Base-by-base conservation (phyloP, 1,140 invertebrate species). In the Cephus cinctus region DNA sequence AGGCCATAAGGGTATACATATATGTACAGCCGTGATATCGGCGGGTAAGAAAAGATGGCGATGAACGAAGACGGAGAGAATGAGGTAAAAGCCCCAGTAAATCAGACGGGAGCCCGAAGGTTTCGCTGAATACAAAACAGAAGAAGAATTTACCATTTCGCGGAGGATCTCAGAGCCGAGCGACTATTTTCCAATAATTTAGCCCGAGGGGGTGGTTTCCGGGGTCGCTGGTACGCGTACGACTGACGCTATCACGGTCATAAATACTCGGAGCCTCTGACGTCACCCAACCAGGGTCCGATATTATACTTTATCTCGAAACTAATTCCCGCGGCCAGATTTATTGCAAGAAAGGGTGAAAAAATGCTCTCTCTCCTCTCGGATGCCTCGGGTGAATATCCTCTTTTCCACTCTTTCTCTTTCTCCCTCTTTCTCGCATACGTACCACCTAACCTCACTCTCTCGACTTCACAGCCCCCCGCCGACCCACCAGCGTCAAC, bases 231-330 rank as follows among this genome's bases (percentile, higher is more conserved):
- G 48, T 44, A 57, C 59, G 64, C 60, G 44, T 61, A 62, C 58
- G 65, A 69, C 65, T 69, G 66, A 69, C 66, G 57, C 66, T 69
- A 69, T 69, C 66, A 57, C 52, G 54, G 50, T 56, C 64, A 69
- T 69, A 69, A 69, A 69, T 69, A 69, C 57, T 59, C 52, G 56
- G 61, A 67, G 66, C 61, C 66, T 69, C 66, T 67, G 66, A 69
- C 66, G 66, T 69, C 66, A 67, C 58, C 63, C 51, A 50, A 53
- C 59, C 61, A 63, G 61, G 63, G 66, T 58, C 65, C 65, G 66
- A 69, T 69, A 67, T 69, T 69, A 69, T 69, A 67, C 66, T 69
- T 69, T 69, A 69, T 69, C 66, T 69, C 64, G 57, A 67, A 69
- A 69, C 66, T 69, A 69, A 69, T 69, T 69, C 66, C 66, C 61